These are phyloP conservation scores for Enteromius afrohamiltoni DNA, from an alignment of 2,797 vertebrate genomes.

Conservation along the genomic window DNA sequence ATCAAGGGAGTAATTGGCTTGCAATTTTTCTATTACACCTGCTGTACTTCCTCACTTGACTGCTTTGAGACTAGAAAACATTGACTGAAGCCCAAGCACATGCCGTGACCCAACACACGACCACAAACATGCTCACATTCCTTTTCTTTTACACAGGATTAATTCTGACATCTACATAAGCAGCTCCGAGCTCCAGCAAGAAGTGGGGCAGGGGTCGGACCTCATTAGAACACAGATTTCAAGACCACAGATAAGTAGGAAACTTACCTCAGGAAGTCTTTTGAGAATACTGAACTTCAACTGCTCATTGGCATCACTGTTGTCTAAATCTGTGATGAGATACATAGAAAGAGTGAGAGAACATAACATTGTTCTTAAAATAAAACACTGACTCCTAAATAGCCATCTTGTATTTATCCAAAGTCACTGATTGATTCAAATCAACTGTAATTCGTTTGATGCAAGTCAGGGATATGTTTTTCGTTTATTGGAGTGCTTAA, in stretches of 20 bases:
- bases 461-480: not conserved
- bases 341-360: not conserved
- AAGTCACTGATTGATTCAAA: not conserved
- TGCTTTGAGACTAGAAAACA: not conserved
- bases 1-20: not conserved
- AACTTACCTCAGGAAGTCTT: slow-evolving; percentile 87
- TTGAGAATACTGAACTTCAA: slow-evolving; percentile 89
- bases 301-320: slow-evolving; percentile 85
- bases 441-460: not conserved
- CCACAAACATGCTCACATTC: slow-evolving; percentile 24
- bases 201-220: not conserved
- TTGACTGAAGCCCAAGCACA: slow-evolving; percentile 17
- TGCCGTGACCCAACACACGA: not conserved
- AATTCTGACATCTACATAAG: not conserved
- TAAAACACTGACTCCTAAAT: not conserved
- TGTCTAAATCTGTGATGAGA: slow-evolving; percentile 75
- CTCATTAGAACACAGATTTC: not conserved
- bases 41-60: not conserved
- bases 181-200: not conserved
- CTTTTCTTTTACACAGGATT: slow-evolving; percentile 5
- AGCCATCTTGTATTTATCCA: not conserved
- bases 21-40: slow-evolving; percentile 13
- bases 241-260: not conserved
- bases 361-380: slow-evolving; percentile 5
- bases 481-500: not conserved